phyloP scores from a whole-genome alignment of 2,888 invertebrate species.

The Tetrapedia diversipes region DNA sequence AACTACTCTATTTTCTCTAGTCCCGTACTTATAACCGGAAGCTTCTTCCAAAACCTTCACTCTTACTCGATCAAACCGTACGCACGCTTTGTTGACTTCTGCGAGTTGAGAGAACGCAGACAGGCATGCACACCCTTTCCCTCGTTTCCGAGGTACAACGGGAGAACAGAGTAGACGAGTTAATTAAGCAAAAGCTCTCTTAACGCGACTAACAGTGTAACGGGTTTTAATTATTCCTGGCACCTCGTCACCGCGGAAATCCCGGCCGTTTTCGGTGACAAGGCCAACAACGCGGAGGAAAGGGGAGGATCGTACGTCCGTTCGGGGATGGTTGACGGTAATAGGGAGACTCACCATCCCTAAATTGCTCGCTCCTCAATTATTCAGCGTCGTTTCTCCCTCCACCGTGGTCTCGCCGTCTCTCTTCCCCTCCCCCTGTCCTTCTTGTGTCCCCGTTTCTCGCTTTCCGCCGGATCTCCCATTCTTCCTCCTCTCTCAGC shows the following conservation, averaged over 20 bases:
- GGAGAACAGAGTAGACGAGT: constrained; percentile 36
- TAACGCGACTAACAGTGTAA: constrained; percentile 72
- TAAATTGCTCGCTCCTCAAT: constrained; percentile 68
- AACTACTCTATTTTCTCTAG: too few relatives aligned
- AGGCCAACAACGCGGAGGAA: background rate
- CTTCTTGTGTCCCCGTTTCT: constrained; percentile 44
- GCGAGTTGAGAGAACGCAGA: background rate
- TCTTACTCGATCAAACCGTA: too few relatives aligned
- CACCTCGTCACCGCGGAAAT: constrained; percentile 50
- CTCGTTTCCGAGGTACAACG: background rate
- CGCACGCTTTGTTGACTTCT: too few relatives aligned
- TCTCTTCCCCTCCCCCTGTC: constrained; percentile 14
- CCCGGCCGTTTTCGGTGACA: constrained; percentile 52
- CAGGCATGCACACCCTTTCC: background rate
- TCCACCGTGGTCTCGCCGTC: constrained; percentile 25
- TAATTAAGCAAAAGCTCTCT: constrained; percentile 71
- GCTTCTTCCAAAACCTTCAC: too few relatives aligned
- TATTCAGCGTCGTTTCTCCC: constrained; percentile 57
- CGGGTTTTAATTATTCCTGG: constrained; percentile 72
- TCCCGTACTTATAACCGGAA: too few relatives aligned
- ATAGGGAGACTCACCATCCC: constrained; percentile 62
- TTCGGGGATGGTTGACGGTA: constrained; percentile 34
- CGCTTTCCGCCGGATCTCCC: constrained; percentile 26
- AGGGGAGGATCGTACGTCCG: constrained; percentile 13
- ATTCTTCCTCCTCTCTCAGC: constrained; percentile 34